A percentile compares a stretch with the other conserved stretches of the same genome.
Conservation (phyloP, 2,797 vertebrate species). For the Chanos chanos region DNA sequence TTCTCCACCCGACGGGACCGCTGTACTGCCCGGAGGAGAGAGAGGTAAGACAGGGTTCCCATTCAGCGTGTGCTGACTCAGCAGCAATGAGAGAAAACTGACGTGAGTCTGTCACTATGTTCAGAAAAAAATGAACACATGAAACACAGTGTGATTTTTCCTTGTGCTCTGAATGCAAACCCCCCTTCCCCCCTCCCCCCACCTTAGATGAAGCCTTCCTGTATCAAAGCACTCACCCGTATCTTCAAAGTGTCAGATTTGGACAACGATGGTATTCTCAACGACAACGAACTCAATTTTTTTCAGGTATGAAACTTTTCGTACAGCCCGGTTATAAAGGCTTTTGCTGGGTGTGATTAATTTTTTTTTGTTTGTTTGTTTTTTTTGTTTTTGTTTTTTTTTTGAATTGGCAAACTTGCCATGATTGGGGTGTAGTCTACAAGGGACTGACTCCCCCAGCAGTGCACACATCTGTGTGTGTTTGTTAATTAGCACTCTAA, state of each 20-base stretch:
- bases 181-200: no score
- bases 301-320: constrained; percentile 80
- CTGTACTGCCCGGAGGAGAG: constrained; percentile 97
- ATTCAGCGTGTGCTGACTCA: no score
- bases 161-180: neutral
- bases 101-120: no score
- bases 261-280: constrained; percentile 95
- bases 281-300: constrained; percentile 96
- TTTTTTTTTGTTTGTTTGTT: no score
- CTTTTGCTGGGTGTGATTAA: neutral
- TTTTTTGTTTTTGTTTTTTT: no score
- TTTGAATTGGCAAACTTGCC: no score
- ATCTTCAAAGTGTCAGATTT: constrained; percentile 98
- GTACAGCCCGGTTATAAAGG: neutral
- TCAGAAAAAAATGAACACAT: no score
- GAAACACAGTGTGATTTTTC: neutral
- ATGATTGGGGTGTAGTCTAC: no score
- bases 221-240: constrained; percentile 91
- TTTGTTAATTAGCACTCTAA: no score
- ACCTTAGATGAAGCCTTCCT: constrained; percentile 90
- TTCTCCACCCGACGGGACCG: constrained; percentile 95
- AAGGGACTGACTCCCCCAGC: no score
- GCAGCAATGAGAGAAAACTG: no score
- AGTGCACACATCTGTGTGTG: neutral
- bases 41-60: constrained; percentile 93